Base-by-base conservation (phyloP, 2,113 vertebrate species). In the Nibea albiflora region DNA sequence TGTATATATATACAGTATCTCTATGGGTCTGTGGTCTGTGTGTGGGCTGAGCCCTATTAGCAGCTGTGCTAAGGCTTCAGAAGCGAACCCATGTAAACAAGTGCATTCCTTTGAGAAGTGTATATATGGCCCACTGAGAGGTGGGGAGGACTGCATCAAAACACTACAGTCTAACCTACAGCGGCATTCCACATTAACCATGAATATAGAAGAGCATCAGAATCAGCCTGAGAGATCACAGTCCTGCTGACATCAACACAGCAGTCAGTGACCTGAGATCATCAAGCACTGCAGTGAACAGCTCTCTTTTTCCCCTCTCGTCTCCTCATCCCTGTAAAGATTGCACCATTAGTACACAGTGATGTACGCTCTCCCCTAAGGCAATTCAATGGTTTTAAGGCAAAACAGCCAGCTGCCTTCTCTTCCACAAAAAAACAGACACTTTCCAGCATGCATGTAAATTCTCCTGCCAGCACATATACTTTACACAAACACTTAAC, bases 201-300 rank as follows among this genome's bases (percentile, higher is more conserved):
- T 52, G 35, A 78, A 60, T 49, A 73, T 35, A 76, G 53, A 50
- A 16, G 19, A 65, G 76, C 46, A 67, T 65, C 39, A 63, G 60
- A 65, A 84, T 83, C 56, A 88, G 78, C 85, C 58, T 71, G 63
- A 89, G 69, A 85, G 78, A 85, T 83, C 82, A 63, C 83, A 79
- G 80, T 87, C 89, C 75, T 89, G 88, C 91, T 94, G 84, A 89
- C 88, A 91, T 67, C 75, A 75, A 83, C 92, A 89, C 78, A 85
- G 77, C 72, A 35, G 85, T 88, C 88, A 88, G 72, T 93, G 91
- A 91, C 90, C 91, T 86, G 74, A 85, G 84, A 85, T 88, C 75
- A 83, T 85, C 65, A 94, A 66, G 81, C 85, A 83, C 85, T 89
- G 88, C 90, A 88, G 86, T 77, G 82, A 88, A 82, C 68, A 72